Conservation (phyloP, 2,113 vertebrate species). For the Indri indri region DNA sequence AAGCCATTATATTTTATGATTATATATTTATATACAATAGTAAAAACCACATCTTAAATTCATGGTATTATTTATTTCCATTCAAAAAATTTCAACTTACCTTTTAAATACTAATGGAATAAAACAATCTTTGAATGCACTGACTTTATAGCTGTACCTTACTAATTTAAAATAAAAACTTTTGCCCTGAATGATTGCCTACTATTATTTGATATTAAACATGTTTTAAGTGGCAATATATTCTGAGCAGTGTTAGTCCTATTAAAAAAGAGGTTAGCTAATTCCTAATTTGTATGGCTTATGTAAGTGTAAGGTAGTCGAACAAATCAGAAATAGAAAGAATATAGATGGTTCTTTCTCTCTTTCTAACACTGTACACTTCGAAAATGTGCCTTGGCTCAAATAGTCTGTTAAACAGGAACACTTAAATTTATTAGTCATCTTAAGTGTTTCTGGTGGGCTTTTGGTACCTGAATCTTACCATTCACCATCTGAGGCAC, state of each 20-base stretch:
- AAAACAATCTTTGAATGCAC: neutral
- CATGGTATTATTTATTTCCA: neutral
- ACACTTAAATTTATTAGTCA: neutral
- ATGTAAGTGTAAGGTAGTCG: neutral
- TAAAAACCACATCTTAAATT: neutral
- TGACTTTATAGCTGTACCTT: neutral
- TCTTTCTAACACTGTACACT: neutral
- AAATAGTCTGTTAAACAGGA: neutral
- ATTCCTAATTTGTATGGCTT: neutral
- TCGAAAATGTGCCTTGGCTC: neutral
- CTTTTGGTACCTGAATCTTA: neutral
- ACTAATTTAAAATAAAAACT: neutral
- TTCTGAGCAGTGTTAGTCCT: neutral
- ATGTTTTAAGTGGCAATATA: neutral
- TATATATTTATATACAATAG: neutral
- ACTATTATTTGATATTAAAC: neutral
- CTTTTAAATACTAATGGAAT: neutral
- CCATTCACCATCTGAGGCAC: neutral
- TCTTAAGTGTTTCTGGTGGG: neutral
- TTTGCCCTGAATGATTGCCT: neutral
- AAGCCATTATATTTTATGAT: neutral
- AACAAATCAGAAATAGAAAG: neutral
- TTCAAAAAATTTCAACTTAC: neutral
- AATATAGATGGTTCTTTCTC: neutral
- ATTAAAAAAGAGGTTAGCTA: neutral